A percentile compares a stretch with the other conserved stretches of the same genome.
Evolutionary conservation across 2,113 vertebrate genomes (phyloP).

Genomic region (Phylloscopus trochiloides): DNA sequence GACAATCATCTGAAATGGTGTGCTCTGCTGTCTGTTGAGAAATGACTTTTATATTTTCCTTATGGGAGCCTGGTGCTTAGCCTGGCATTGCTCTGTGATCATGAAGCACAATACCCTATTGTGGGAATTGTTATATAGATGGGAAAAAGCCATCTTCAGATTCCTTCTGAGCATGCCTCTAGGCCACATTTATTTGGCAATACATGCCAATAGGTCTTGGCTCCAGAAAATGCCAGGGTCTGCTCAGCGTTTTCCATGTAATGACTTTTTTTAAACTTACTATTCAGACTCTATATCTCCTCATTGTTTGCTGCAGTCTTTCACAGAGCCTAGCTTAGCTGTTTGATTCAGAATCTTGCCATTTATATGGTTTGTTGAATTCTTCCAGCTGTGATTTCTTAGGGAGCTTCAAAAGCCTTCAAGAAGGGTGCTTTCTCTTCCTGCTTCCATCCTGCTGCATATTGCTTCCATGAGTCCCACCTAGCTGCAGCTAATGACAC

Average conservation of each 20-base stretch:
- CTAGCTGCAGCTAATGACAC: background rate
- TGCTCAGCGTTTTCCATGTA: background rate
- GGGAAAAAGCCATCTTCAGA: background rate
- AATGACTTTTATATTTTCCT: background rate
- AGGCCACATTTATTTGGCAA: background rate
- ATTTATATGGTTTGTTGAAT: background rate
- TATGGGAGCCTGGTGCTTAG: background rate
- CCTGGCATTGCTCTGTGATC: background rate
- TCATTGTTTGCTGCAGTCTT: background rate
- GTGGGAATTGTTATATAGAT: background rate
- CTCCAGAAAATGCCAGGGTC: background rate
- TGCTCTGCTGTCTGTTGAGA: background rate
- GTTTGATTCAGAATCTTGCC: background rate
- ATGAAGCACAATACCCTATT: background rate
- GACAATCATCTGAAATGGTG: background rate
- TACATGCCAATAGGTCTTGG: fast-evolving
- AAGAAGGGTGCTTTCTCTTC: background rate
- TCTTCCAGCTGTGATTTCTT: background rate
- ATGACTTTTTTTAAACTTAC: background rate
- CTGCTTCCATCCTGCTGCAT: background rate
- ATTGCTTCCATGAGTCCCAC: background rate
- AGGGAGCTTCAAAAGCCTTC: background rate
- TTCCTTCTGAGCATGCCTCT: background rate
- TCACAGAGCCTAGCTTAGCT: background rate
- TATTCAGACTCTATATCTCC: background rate